phyloP scores from a whole-genome alignment of 2,888 invertebrate species.

The Hetaerina titia region DNA sequence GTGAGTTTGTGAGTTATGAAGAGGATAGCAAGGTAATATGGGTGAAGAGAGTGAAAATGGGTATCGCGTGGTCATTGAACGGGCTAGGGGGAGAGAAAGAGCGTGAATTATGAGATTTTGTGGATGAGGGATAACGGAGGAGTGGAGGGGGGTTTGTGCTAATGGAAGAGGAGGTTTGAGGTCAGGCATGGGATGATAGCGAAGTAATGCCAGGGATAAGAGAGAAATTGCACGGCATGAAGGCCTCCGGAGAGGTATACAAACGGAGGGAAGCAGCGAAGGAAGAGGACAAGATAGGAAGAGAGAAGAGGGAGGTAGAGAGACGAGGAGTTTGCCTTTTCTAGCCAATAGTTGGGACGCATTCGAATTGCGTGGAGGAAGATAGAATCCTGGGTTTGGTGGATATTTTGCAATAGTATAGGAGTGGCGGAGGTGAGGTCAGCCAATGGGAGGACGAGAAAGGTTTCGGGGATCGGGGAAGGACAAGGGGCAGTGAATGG shows the following conservation, averaged over 20 bases:
- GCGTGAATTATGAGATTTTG: neutral
- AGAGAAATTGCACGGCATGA: no score
- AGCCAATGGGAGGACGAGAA: neutral
- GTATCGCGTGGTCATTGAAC: neutral
- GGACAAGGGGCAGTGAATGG: constrained; percentile 62
- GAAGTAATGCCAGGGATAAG: neutral
- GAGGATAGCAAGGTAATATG: no score
- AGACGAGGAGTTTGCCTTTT: neutral
- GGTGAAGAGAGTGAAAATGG: no score
- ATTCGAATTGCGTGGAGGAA: constrained; percentile 49
- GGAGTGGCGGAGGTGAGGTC: neutral
- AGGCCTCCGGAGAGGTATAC: neutral
- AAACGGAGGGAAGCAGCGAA: neutral
- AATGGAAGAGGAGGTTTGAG: neutral
- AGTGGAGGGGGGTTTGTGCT: neutral
- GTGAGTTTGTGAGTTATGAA: no score
- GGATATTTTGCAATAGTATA: constrained; percentile 20
- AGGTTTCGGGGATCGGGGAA: neutral
- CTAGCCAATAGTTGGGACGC: constrained; percentile 22
- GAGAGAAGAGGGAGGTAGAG: neutral
- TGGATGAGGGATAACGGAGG: neutral
- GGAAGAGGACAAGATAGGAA: neutral
- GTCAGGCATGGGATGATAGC: neutral
- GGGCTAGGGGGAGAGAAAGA: neutral
- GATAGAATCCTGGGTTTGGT: constrained; percentile 35